Conservation (phyloP, 2,888 invertebrate genomes). For the Patella pellucida region DNA sequence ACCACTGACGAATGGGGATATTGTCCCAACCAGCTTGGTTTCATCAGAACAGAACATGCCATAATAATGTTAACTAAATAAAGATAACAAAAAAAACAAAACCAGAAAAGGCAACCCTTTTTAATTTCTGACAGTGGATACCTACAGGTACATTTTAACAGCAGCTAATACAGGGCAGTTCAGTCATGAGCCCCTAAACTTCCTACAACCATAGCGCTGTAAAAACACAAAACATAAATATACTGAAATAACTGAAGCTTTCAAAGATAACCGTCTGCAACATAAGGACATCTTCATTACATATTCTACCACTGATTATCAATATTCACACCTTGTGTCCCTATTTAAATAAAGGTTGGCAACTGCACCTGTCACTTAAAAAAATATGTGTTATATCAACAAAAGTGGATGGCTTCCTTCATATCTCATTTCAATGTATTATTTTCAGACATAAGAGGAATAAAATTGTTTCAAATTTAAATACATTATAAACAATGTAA, state of each 20-base stretch:
- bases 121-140: slow-evolving; percentile 12
- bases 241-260: slow-evolving; percentile 5
- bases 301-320: background rate
- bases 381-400: no score
- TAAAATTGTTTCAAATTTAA: no score
- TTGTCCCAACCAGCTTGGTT: no score
- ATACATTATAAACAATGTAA: no score
- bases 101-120: background rate
- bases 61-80: background rate
- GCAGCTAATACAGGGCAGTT: background rate
- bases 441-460: no score
- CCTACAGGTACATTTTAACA: slow-evolving; percentile 6
- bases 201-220: background rate
- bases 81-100: background rate
- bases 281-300: background rate
- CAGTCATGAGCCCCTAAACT: background rate
- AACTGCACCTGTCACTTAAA: no score
- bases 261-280: background rate
- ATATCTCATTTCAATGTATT: no score
- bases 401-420: no score
- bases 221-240: slow-evolving; percentile 3
- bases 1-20: no score
- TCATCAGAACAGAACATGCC: no score
- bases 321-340: background rate
- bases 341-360: background rate